Evolutionary conservation across 2,797 vertebrate genomes (phyloP), one percentile per base, ranked within the genome.

Genomic region (Geotrypetes seraphini): DNA sequence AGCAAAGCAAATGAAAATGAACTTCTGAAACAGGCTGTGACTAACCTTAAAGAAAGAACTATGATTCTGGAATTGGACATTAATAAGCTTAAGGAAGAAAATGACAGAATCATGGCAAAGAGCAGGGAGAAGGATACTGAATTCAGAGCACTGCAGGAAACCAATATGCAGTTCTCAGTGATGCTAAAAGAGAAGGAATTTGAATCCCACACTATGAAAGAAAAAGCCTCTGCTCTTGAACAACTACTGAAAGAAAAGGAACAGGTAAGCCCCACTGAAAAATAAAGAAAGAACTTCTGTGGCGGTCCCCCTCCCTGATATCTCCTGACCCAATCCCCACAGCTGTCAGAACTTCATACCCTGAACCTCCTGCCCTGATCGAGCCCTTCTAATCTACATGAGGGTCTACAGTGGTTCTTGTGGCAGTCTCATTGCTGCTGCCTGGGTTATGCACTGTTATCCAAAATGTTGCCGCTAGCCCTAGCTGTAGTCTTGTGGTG

Each of bases 151-250:
- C 77, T 99, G 45, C 94, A 98, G 54, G 95, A 99, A 52, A 96
- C 93, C 25, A 98, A 98, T 59, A 92, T 91, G 87, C 92, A 92
- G 24, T 86, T 99, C 56, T 98, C 96, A 9, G 83, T 99, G 58
- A 83, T 99, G 80, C 75, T 99, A 20, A 77, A 87, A 41, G 95
- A 98, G 63, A 91, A 86, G 30, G 96, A 98, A 61, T 97, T 97
- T 53, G 87, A 97, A 43, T 88, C 86, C 28, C 80, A 80, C n/a
- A 75, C 90, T 1, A 60, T 90, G 63, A 92, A 77, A 3, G 92
- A 98, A 41, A 99, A 97, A 57, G 80, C 91, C 1, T 74, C 87
- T 3, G 89, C 91, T 2, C 75, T 96, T 62, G 96, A 99, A 71
- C 90, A 73, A 18, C 77, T 99, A 12, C 75, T 98, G 4, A 95